Conservation (phyloP, 2,797 vertebrate genomes). For the Anas bernieri region DNA sequence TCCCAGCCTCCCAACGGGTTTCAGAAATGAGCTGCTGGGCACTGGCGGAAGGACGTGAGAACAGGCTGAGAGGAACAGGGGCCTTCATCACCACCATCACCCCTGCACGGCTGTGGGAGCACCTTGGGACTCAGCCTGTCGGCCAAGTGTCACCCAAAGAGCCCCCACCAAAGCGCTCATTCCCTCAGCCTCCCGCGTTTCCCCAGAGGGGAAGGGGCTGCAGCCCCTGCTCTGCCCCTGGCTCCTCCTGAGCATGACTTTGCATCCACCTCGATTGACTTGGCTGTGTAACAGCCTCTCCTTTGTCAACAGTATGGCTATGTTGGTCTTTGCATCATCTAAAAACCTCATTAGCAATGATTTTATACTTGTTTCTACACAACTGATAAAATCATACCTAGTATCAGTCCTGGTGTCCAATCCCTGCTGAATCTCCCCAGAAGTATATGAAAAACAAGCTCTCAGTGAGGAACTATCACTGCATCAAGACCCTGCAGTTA, state of each 20-base stretch:
- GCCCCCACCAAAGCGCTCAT: accelerated
- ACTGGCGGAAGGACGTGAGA: accelerated
- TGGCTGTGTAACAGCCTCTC: background rate
- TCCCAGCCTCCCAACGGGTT: background rate
- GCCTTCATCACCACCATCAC: background rate
- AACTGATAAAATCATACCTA: accelerated
- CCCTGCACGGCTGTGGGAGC: background rate
- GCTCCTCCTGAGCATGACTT: background rate
- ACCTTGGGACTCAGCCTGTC: accelerated
- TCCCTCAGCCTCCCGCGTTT: accelerated
- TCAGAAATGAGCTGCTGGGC: accelerated
- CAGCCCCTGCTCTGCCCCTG: background rate
- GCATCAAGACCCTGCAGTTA: background rate
- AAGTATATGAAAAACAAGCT: accelerated
- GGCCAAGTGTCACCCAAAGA: background rate
- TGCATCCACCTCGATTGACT: background rate
- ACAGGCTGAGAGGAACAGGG: accelerated
- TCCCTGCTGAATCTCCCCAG: background rate
- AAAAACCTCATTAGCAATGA: background rate
- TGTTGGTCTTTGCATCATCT: background rate
- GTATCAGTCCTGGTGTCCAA: accelerated
- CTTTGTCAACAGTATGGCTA: background rate
- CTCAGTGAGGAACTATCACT: accelerated
- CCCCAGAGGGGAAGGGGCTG: background rate
- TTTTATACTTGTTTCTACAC: background rate